Conservation (phyloP, 2,888 invertebrate genomes). For the Cylindroiulus punctatus region DNA sequence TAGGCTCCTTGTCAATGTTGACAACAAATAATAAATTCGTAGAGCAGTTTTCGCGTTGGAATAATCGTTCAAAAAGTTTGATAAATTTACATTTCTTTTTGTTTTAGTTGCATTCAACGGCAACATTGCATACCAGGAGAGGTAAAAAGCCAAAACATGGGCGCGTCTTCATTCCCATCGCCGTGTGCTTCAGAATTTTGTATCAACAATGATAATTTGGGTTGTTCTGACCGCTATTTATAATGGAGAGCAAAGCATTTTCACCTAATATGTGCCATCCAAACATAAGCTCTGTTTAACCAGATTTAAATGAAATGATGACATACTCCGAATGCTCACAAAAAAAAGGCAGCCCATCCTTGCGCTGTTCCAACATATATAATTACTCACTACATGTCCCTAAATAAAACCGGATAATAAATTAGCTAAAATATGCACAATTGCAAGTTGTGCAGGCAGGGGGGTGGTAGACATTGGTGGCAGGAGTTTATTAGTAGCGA, state of each 20-base stretch:
- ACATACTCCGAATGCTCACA: conserved; percentile 24
- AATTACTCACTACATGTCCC: conserved; percentile 42
- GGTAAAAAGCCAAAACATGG: background rate
- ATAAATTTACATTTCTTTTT: background rate
- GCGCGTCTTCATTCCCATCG: background rate
- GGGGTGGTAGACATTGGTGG: conserved; percentile 19
- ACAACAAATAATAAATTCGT: no score
- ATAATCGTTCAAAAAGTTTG: background rate
- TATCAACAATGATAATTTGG: conserved; percentile 17
- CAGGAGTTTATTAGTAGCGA: conserved; percentile 37
- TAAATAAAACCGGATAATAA: conserved; percentile 37
- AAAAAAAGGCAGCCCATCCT: conserved; percentile 23
- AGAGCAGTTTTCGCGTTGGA: no score
- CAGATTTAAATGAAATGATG: conserved; percentile 42
- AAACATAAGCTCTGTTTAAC: conserved; percentile 28
- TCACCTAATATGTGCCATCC: conserved; percentile 33
- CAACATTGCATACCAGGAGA: background rate
- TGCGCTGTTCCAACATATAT: conserved; percentile 29
- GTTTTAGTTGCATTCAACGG: background rate
- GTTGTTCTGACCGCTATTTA: conserved; percentile 28
- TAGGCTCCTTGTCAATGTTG: no score
- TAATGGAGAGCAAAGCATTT: conserved; percentile 31
- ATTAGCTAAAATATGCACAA: conserved; percentile 37
- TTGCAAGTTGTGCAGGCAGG: conserved; percentile 38
- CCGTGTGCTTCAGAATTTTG: background rate